phyloP scores from a whole-genome alignment of 2,113 vertebrate genomes.

The Atractosteus spatula region DNA sequence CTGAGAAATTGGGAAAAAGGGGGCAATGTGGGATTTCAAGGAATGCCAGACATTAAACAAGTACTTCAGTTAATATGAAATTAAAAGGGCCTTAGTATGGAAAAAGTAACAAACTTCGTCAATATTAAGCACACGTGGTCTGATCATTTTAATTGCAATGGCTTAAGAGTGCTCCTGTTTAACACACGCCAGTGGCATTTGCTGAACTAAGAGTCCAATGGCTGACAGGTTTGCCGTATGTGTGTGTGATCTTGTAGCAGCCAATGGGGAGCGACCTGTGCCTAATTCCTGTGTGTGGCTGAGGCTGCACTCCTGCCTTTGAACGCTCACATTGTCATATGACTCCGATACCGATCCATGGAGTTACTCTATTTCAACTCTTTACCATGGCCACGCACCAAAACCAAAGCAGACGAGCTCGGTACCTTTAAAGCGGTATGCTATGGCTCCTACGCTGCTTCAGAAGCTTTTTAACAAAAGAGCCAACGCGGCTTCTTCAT shows the following conservation, averaged over 20 bases:
- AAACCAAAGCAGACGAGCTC: not conserved
- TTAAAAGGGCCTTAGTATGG: no score
- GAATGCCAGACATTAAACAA: no score
- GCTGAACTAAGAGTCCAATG: not conserved
- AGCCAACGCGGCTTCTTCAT: constrained; percentile 32
- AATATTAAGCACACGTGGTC: no score
- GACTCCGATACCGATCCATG: not conserved
- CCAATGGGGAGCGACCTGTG: not conserved
- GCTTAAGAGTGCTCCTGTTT: no score
- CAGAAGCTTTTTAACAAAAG: constrained; percentile 71
- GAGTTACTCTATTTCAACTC: constrained; percentile 14
- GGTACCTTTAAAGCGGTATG: constrained; percentile 8
- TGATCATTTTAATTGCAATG: no score
- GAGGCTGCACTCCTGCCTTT: not conserved
- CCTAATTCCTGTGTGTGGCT: constrained; percentile 3
- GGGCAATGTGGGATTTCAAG: no score
- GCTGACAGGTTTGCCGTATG: not conserved
- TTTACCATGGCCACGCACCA: constrained; percentile 21
- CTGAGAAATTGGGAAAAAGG: no score
- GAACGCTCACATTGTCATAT: not conserved
- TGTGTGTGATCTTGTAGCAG: not conserved
- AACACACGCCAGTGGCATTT: not conserved
- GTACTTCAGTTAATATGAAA: no score
- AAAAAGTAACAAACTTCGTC: no score
- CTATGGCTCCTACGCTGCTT: constrained; percentile 69